phyloP scores from a whole-genome alignment of 2,888 invertebrate species.

The Drosophila bunnanda region DNA sequence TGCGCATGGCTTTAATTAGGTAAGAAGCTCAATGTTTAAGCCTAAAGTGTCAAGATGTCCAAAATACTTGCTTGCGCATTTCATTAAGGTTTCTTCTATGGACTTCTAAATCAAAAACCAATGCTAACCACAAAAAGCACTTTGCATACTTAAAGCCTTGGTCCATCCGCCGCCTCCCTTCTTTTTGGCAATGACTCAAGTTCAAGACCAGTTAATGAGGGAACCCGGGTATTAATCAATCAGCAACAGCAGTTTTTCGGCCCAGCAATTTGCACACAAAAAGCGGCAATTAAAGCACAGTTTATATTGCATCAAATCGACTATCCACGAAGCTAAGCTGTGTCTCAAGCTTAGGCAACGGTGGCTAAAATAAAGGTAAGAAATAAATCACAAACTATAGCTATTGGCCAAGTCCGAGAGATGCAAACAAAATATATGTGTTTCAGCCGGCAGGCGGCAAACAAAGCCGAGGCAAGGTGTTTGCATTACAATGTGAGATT shows the following conservation, averaged over 20 bases:
- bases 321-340: constrained; percentile 17
- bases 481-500: constrained; percentile 64
- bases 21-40: constrained; percentile 4
- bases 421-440: constrained; percentile 66
- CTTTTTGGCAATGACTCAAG: constrained; percentile 51
- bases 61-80: constrained; percentile 1
- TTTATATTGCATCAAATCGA: constrained; percentile 43
- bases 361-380: constrained; percentile 4
- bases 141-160: constrained; percentile 49
- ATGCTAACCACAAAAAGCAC: constrained; percentile 48
- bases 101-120: constrained; percentile 24
- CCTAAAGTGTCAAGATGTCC: neutral
- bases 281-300: constrained; percentile 37
- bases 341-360: constrained; percentile 28
- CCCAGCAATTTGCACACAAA: constrained; percentile 41
- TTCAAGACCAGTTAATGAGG: constrained; percentile 62
- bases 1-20: constrained; percentile 25
- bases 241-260: constrained; percentile 21
- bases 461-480: constrained; percentile 60
- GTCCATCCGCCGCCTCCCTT: constrained; percentile 37
- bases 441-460: constrained; percentile 30
- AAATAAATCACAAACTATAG: constrained; percentile 17
- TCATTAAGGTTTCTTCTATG: constrained; percentile 1
- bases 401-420: constrained; percentile 63
- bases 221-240: constrained; percentile 68